phyloP scores from a whole-genome alignment of 2,113 vertebrate genomes.

The Gallinago paraguaiae region DNA sequence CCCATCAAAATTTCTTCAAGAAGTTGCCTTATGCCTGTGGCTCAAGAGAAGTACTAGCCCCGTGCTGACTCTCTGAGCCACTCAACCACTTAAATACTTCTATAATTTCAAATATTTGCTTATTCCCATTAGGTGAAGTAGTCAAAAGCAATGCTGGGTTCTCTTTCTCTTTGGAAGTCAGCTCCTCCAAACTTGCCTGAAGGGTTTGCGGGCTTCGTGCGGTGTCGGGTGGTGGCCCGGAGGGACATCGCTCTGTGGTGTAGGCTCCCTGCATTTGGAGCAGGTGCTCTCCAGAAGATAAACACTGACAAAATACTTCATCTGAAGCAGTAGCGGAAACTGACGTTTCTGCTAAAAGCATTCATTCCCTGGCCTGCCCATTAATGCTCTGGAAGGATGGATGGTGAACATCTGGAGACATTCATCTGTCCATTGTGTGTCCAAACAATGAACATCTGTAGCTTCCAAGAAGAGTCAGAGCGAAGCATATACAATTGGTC shows the following conservation, averaged over 20 bases:
- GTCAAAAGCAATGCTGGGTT: background rate
- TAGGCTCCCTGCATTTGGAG: background rate
- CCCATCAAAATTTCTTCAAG: background rate
- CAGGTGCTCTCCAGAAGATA: background rate
- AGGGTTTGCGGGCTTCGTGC: accelerated
- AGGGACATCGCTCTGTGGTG: background rate
- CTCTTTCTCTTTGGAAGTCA: background rate
- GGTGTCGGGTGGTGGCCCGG: background rate
- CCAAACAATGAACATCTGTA: background rate
- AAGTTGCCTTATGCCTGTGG: background rate
- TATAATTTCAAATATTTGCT: background rate
- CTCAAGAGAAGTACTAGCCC: background rate
- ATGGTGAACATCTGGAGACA: conserved; percentile 10
- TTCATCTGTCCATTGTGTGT: background rate
- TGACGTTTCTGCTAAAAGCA: background rate
- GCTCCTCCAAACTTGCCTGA: background rate
- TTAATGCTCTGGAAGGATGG: background rate
- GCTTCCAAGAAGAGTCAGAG: background rate
- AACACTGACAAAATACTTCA: background rate
- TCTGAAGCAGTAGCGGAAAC: background rate
- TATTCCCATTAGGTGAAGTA: background rate
- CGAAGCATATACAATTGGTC: background rate
- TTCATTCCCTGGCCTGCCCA: background rate
- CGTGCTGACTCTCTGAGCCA: background rate
- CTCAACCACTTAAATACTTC: background rate